Evolutionary conservation across 2,888 invertebrate species (phyloP).

Genomic region (Cabera pusaria): DNA sequence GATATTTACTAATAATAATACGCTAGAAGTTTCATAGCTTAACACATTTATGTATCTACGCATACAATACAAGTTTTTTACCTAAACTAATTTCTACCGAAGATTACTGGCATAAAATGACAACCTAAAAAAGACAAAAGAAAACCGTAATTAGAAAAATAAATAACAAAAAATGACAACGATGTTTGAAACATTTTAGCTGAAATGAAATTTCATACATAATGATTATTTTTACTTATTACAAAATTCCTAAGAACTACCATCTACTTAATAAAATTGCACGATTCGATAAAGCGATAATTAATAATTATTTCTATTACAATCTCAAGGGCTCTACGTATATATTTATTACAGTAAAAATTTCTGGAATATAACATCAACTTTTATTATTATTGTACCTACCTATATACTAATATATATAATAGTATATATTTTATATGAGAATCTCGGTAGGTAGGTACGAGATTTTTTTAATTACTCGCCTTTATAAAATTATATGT

Average conservation of each 20-base stretch:
- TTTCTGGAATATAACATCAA: conserved; percentile 24
- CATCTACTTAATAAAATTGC: conserved; percentile 78
- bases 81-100: conserved; percentile 51
- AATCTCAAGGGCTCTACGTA: conserved; percentile 19
- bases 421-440: too few relatives aligned
- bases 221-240: conserved; percentile 47
- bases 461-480: too few relatives aligned
- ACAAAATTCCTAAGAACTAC: conserved; percentile 63
- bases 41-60: conserved; percentile 17
- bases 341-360: conserved; percentile 26
- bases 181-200: conserved; percentile 31
- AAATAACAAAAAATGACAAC: conserved; percentile 72
- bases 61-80: conserved; percentile 20
- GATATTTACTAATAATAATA: conserved; percentile 68
- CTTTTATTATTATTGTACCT: conserved; percentile 23
- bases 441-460: too few relatives aligned
- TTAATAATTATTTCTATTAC: conserved; percentile 30
- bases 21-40: conserved; percentile 51
- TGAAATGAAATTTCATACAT: conserved; percentile 29
- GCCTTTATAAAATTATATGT: too few relatives aligned
- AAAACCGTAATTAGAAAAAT: conserved; percentile 73
- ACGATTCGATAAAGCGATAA: conserved; percentile 80
- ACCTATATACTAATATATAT: too few relatives aligned
- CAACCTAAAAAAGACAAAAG: conserved; percentile 43
- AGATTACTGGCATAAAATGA: conserved; percentile 72